Evolutionary conservation across 2,113 vertebrate genomes (phyloP), one percentile per base, ranked within the genome.

Genomic region (Spea bombifrons): DNA sequence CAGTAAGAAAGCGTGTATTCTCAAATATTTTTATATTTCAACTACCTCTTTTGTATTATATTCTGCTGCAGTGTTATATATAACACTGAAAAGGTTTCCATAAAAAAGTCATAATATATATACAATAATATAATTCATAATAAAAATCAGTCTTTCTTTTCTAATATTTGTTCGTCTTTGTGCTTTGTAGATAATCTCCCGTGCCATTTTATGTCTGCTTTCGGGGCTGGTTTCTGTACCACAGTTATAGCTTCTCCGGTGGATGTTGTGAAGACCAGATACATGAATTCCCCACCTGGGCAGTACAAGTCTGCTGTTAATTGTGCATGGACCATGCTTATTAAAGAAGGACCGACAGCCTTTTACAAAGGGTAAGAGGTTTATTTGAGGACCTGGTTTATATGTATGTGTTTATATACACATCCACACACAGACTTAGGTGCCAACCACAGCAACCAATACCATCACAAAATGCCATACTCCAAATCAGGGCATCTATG

Each of bases 261-360:
- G 9, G 94, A 95, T 43, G 93, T 95, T 80, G 94, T 96, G 48
- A 96, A 96, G 82, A 95, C 94, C 1, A 88, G 94, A 64, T 94
- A 94, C 84, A 93, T 95, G 91, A 96, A 96, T 83, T 95, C 93
- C 9, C 88, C 92, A 0, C 93, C 91, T 0, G 92, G 92, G 15
- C 93, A 93, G 81, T 94, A 95, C 82, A 84, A 66, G 15, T 92
- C 91, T 1, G 91, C 94, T 0, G 52, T 93, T 52, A 92, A 90
- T 84, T 95, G 93, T 5, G 87, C 93, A 16, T 91, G 92, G 92
- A 90, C 87, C 49, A 93, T 95, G 93, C 7, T 94, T 84, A 90
- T 88, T 6, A 93, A 92, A 85, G 94, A 96, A 83, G 94, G 94
- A 2, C 90, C 89, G 0, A 88, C 89, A 0, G 94, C 94, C 8